Percentiles rank a stretch among this genome's conserved stretches.
These are phyloP conservation scores for Poecilia gillii DNA, from an alignment of 2,797 vertebrate species.

Conservation along the genomic window DNA sequence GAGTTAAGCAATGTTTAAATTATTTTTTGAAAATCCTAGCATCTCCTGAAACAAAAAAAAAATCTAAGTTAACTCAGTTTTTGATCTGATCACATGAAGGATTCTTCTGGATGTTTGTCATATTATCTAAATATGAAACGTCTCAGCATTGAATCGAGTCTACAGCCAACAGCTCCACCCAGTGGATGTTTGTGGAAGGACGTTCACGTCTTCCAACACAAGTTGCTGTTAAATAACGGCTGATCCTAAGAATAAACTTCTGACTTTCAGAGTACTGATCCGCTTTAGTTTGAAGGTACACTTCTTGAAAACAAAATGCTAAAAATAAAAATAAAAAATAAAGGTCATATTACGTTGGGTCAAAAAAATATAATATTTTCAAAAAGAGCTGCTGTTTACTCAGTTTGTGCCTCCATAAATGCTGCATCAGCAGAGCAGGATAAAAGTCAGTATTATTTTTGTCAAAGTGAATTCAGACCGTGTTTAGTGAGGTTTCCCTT, in stretches of 20 bases:
- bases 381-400: background rate
- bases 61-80: background rate
- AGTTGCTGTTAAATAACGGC: background rate
- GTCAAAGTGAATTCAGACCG: background rate
- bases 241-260: background rate
- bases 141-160: background rate
- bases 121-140: background rate
- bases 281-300: background rate
- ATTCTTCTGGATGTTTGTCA: background rate
- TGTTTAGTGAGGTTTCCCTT: slow-evolving; percentile 62
- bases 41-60: background rate
- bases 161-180: slow-evolving; percentile 57
- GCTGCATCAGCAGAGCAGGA: background rate
- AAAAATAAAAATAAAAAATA: background rate
- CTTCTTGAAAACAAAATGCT: background rate
- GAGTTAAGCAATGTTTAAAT: background rate
- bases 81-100: background rate
- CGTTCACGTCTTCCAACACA: background rate
- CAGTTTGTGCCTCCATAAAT: background rate
- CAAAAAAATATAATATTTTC: background rate
- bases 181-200: slow-evolving; percentile 22
- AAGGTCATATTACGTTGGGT: background rate
- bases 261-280: too few species aligned
- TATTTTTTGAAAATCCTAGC: background rate
- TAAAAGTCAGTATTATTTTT: background rate